Base-by-base conservation (phyloP, 2,113 vertebrate species). In the Phrynosoma blainvillii region DNA sequence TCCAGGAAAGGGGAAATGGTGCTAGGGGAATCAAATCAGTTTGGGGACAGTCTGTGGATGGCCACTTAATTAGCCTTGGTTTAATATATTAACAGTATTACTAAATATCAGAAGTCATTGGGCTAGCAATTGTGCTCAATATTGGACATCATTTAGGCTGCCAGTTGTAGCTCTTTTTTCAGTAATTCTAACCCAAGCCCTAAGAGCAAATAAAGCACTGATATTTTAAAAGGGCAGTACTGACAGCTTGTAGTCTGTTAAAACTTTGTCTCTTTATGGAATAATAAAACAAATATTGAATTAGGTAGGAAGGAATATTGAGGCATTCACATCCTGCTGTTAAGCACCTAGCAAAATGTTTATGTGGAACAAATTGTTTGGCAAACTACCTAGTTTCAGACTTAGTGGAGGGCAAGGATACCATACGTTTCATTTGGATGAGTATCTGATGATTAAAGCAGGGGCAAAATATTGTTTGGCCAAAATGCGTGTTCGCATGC, bases 351-450 rank as follows among this genome's bases (percentile, higher is more conserved):
- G 36, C 30, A 68, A 66, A 9, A 65, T 14, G n/a, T 30, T 83
- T 84, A 6, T 56, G 16, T 79, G 52, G n/a, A 74, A 40, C 7
- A 30, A 59, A 13, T 47, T 56, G 36, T 92, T 79, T 84, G 20
- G 82, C 70, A 89, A 77, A 91, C 42, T 82, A 40, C 88, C 89
- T 88, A 85, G 76, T 73, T 87, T 73, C 52, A 79, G n/a, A 21
- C 9, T n/a, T 12, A 8, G 66, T 36, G n/a, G 5, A 20, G 47
- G 47, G 11, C 14, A 76, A 27, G 11, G 8, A 14, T 4, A 10
- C 42, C 21, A 52, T 36, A 20, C 2, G 21, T 56, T 59, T 70
- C 2, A 54, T 21, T 80, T 87, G 16, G 10, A 56, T 30, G 25
- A 68, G 4, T 68, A 11, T 62, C 21, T 84, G 12, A 47, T 47